Conservation (phyloP, 2,797 vertebrate species). For the Onychomys torridus region DNA sequence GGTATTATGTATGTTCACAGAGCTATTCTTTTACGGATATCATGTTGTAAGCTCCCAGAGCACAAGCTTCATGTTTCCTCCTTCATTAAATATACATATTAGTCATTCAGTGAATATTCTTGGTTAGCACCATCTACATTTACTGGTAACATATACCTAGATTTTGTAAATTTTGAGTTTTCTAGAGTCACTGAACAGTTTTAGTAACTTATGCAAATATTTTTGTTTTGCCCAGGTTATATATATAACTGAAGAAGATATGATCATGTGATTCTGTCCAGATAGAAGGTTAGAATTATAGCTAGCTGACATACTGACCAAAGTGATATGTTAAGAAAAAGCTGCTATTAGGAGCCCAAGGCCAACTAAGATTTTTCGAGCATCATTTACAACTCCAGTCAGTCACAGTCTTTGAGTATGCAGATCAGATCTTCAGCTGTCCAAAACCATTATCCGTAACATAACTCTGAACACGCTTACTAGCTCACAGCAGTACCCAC, state of each 20-base stretch:
- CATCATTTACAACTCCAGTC: conserved; percentile 13
- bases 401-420: conserved; percentile 8
- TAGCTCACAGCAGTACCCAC: conserved; percentile 1
- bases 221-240: conserved; percentile 64
- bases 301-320: conserved; percentile 54
- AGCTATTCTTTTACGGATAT: background rate
- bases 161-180: conserved; percentile 49
- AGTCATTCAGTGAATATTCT: background rate
- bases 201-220: conserved; percentile 70
- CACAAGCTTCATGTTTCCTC: background rate
- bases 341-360: conserved; percentile 40
- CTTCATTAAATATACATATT: conserved; percentile 14
- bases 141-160: background rate
- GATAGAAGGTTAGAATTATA: conserved; percentile 60
- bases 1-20: conserved; percentile 8
- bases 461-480: background rate
- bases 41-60: conserved; percentile 15
- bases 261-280: conserved; percentile 68
- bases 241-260: conserved; percentile 70
- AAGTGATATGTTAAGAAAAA: conserved; percentile 60
- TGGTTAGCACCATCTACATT: conserved; percentile 5
- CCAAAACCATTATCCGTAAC: conserved; percentile 25
- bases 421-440: background rate
- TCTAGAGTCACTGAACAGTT: conserved; percentile 45
- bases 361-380: background rate